Conservation (phyloP, 92 coral and sea anemone genomes). For the Parazoanthus swiftii region DNA sequence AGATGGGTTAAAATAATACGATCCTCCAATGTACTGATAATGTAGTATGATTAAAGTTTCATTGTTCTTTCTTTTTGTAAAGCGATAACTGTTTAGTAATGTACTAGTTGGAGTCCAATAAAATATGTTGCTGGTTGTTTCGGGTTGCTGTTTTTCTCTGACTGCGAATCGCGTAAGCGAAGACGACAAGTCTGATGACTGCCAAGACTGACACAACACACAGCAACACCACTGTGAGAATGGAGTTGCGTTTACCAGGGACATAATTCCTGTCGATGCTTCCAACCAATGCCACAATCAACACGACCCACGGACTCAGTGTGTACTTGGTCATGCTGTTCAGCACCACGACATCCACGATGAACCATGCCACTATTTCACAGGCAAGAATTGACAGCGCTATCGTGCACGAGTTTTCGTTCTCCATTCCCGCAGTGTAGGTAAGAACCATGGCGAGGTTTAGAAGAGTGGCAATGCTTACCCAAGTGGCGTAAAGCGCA, state of each 20-base stretch:
- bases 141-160: neutral
- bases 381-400: conserved; percentile 72
- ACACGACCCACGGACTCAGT: conserved; percentile 71
- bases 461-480: conserved; percentile 77
- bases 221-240: conserved; percentile 67
- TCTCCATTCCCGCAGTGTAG: conserved; percentile 61
- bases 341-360: conserved; percentile 70
- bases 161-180: neutral
- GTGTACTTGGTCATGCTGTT: conserved; percentile 76
- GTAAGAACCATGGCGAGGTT: conserved; percentile 84
- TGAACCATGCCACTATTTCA: conserved; percentile 76
- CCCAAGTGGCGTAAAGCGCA: conserved; percentile 87
- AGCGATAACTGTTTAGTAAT: too few species aligned
- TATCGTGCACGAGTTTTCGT: conserved; percentile 62
- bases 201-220: conserved; percentile 58
- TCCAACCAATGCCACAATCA: conserved; percentile 88
- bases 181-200: conserved; percentile 59
- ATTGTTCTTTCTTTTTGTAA: too few species aligned
- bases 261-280: conserved; percentile 83
- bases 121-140: too few species aligned
- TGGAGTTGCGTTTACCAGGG: conserved; percentile 66
- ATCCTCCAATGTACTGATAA: too few species aligned
- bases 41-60: too few species aligned
- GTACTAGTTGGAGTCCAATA: too few species aligned
- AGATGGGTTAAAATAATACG: too few species aligned